A percentile compares a stretch with the other conserved stretches of the same genome.
These are phyloP conservation scores for Pipistrellus pipistrellus DNA, from an alignment of 2,797 vertebrate species.

Conservation along the genomic window DNA sequence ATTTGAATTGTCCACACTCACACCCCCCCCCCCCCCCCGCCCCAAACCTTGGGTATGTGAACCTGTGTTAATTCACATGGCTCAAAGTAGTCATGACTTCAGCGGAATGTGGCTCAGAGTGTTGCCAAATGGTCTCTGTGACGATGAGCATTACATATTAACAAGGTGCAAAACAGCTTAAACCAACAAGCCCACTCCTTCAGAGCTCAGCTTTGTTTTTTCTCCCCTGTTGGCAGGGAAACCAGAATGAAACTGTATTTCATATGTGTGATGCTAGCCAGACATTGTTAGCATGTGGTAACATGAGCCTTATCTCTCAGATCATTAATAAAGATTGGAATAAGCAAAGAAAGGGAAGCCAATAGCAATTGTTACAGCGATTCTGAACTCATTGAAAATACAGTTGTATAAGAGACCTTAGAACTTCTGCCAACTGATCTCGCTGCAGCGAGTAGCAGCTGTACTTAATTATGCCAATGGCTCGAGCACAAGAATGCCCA, in stretches of 20 bases:
- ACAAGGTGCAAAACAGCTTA: slow-evolving; percentile 53
- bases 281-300: slow-evolving; percentile 20
- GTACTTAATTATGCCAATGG: not conserved
- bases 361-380: not conserved
- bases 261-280: slow-evolving; percentile 57
- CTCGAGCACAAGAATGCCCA: not conserved
- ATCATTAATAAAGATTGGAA: slow-evolving; percentile 54
- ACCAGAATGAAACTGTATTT: slow-evolving; percentile 23
- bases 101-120: slow-evolving; percentile 52
- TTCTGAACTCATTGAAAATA: slow-evolving; percentile 46
- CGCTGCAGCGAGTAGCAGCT: not conserved
- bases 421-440: slow-evolving; percentile 40
- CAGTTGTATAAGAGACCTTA: not conserved
- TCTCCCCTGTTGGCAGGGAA: slow-evolving; percentile 63
- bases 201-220: slow-evolving; percentile 55
- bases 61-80: not conserved
- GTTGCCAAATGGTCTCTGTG: not conserved
- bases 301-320: slow-evolving; percentile 61
- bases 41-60: not conserved
- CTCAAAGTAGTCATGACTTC: not conserved
- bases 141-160: not conserved
- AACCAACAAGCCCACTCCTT: not conserved
- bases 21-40: fast-evolving
- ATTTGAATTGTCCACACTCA: not conserved
- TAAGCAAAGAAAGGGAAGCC: slow-evolving; percentile 55